phyloP scores from a whole-genome alignment of 2,113 vertebrate species.

The Etheostoma spectabile region DNA sequence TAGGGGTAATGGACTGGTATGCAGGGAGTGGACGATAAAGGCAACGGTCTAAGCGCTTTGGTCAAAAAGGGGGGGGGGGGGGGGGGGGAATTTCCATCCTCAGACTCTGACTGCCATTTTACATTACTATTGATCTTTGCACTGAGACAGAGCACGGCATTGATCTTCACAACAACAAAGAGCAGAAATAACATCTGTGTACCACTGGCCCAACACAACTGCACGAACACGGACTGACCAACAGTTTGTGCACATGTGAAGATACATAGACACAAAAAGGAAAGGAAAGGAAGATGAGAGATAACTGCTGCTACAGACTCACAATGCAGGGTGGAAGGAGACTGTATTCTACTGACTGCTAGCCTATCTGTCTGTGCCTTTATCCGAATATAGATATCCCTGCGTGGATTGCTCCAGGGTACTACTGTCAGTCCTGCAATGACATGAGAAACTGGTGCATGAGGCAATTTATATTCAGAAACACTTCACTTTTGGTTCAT shows the following conservation, averaged over 20 bases:
- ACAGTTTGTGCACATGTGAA: constrained; percentile 1
- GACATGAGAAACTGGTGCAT: constrained; percentile 77
- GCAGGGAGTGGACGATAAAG: constrained; percentile 66
- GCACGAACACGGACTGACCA: constrained; percentile 31
- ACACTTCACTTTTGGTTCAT: constrained; percentile 71
- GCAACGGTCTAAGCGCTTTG: constrained; percentile 60
- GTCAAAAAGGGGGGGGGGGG: constrained; percentile 44
- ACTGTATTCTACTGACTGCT: constrained; percentile 41
- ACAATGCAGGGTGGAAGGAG: constrained; percentile 30
- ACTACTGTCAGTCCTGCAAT: constrained; percentile 67
- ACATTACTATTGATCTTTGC: constrained; percentile 78
- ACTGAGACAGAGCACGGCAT: constrained; percentile 57
- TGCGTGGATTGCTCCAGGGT: constrained; percentile 65
- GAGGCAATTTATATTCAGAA: constrained; percentile 75
- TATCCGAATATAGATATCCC: constrained; percentile 68
- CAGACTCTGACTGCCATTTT: constrained; percentile 75
- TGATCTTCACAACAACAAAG: constrained; percentile 67
- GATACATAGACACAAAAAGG: not conserved
- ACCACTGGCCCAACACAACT: constrained; percentile 30
- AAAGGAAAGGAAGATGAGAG: not conserved
- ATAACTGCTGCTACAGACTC: constrained; percentile 21
- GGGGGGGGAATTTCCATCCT: constrained; percentile 43
- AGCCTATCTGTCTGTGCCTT: constrained; percentile 26
- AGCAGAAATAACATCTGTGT: constrained; percentile 43
- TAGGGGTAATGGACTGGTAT: constrained; percentile 50